Base-by-base conservation (phyloP, 2,113 vertebrate species). In the Gallinago undulata region DNA sequence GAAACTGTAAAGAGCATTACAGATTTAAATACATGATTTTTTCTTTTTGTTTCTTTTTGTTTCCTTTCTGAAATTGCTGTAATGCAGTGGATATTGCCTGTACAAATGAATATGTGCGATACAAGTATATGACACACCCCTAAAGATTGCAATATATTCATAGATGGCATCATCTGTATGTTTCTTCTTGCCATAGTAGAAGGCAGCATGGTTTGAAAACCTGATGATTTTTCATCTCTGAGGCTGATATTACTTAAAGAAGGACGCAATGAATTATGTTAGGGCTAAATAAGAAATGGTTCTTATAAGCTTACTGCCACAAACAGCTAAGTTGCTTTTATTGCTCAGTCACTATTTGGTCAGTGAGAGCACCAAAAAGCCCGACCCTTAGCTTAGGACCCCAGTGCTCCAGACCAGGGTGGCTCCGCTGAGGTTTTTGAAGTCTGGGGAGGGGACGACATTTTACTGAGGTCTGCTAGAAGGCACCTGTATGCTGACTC, bases 361-460 rank as follows among this genome's bases (percentile, higher is more conserved):
- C 80, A 87, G 35, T 28, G 33, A 41, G n/a, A 84, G 33, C 50
- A 62, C 19, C 41, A 19, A 10, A 19, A 78, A 74, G 35, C 35
- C 45, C 45, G n/a, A 51, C 47, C 13, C 30, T 67, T 33, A 48
- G 47, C 9, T 35, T 70, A 50, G 33, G 30, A 78, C 16, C 30
- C 21, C 12, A 15, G 13, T 31, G 43, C 28, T 77, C 27, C 31
- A 66, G 33, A 30, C 8, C 13, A 21, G 39, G 30, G 28, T 35
- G 78, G 27, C 45, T 74, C 43, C 48, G 43, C 45, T 35, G 50
- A 87, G 56, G 23, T 80, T 62, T 77, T n/a, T 0, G 0, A 67
- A 81, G 53, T n/a, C 57, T 0, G 0, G 12, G 23, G 47, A 24
- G 19, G 7, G 28, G 8, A 60, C 9, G 6, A 7, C 27, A 6